Base-by-base conservation (phyloP, 2,113 vertebrate genomes). In the Phainopepla nitens region DNA sequence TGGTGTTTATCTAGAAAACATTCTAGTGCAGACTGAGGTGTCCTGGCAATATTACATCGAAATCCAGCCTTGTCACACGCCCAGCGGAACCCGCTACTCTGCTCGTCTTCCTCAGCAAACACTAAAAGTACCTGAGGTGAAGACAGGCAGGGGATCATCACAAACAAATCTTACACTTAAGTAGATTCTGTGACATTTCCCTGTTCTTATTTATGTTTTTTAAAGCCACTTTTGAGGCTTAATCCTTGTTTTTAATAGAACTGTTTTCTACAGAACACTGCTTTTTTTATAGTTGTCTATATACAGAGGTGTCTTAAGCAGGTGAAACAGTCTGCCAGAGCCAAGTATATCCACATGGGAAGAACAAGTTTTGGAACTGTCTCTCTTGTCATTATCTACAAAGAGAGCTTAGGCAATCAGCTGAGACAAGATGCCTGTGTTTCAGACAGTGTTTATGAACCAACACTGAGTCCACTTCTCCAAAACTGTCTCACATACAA, bases 61-160 rank as follows among this genome's bases (percentile, higher is more conserved):
- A 99, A 99, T 77, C 98, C 99, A 73, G 99, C 99, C 89, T 99
- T 99, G 95, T 99, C 99, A 96, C 99, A 99, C 1, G 99, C 99
- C 98, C 98, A 99, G 89, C 98, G 98, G 98, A 99, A 99, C 95
- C 98, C 99, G 29, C 96, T 98, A 92, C 99, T 99, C 98, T 99
- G 99, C 97, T 98, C 99, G 87, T 99, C 99, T 83, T 99, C 99
- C 98, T 99, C 99, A 98, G 99, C 98, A 99, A 99, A 99, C 98
- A 99, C 99, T 98, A 99, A 98, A 98, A 99, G 99, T 98, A 99
- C 99, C 99, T 99, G 94, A 29, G 82, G 93, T 54, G 87, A 75
- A 96, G 53, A 85, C 82, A 92, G 65, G 94, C 23, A 95, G 41
- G 6, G 93, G 97, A 93, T 50, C 50, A 90, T 10, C 84, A 87